Base-by-base conservation (phyloP, 1,140 invertebrate species). In the Sycobia sp. region DNA sequence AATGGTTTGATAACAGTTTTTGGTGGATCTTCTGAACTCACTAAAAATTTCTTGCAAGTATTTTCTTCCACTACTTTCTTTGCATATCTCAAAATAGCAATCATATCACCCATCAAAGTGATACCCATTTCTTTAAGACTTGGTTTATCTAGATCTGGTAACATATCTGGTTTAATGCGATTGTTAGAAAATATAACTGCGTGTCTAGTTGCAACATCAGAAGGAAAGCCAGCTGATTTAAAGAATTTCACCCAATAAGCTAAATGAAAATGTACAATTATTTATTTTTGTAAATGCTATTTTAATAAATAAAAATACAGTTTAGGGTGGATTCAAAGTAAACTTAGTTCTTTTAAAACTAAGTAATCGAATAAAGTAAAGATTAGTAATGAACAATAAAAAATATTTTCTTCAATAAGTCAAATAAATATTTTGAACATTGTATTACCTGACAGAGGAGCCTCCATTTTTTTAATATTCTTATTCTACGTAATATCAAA, bases 121-220 rank as follows among this genome's bases (percentile, higher is more conserved):
- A 92, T 90, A 0, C 88, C 90, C 89, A 92, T 91, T 67, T 91
- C 89, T 69, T 85, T 86, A 2, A 92, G 77, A 71, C 88, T 89
- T 56, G 91, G 89, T 69, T 90, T 90, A 44, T 86, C 89, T 10
- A 92, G 76, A 67, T 92, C 90, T 8, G 86, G 76, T 27, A 92
- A 72, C 90, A 91, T 91, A 61, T 90, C 86, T 46, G 84, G 83
- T 63, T 87, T 84, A 51, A 92, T 92, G 49, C 90, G 81, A 75
- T 92, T 90, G 66, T 91, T 89, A n/a, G 85, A 86, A 73, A 92
- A 92, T 16, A 86, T 85, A 43, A 90, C 79, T 0, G 90, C 90
- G 82, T 92, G 91, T 54, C 86, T 87, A 0, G 87, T 87, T 9
- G 89, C 86, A 54, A 87, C 86, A 50, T 86, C 84, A 8, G 83